Conservation (phyloP, 2,113 vertebrate species). For the Athene cunicularia region DNA sequence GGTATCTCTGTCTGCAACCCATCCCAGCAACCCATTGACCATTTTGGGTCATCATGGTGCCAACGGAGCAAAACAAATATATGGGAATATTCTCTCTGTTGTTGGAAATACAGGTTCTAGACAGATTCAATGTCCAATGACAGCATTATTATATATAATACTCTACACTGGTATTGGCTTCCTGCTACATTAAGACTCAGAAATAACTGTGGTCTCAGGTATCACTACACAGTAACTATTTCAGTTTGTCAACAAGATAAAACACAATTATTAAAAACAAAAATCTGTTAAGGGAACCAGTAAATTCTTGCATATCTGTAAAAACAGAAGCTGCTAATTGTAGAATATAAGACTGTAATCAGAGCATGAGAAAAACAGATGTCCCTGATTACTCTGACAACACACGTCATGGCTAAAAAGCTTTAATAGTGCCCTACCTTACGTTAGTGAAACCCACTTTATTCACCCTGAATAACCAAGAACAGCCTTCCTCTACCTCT, state of each 20-base stretch:
- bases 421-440: not conserved
- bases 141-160: not conserved
- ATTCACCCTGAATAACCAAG: not conserved
- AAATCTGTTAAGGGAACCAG: not conserved
- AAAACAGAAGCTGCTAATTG: not conserved
- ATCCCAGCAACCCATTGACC: not conserved
- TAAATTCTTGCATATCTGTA: not conserved
- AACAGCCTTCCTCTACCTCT: not conserved
- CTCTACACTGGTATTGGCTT: not conserved
- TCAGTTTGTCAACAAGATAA: not conserved
- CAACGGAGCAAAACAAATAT: not conserved
- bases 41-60: not conserved
- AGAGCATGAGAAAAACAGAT: not conserved
- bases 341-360: not conserved
- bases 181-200: not conserved
- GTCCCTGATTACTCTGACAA: not conserved
- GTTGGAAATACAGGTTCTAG: not conserved
- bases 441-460: not conserved
- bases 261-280: not conserved
- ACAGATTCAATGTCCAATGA: rapidly evolving
- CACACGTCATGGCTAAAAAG: not conserved
- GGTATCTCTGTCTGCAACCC: not conserved
- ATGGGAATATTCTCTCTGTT: not conserved
- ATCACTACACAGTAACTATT: not conserved
- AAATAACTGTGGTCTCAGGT: not conserved